These are phyloP conservation scores for Mus spretus DNA, from an alignment of 2,797 vertebrate species.

Conservation along the genomic window DNA sequence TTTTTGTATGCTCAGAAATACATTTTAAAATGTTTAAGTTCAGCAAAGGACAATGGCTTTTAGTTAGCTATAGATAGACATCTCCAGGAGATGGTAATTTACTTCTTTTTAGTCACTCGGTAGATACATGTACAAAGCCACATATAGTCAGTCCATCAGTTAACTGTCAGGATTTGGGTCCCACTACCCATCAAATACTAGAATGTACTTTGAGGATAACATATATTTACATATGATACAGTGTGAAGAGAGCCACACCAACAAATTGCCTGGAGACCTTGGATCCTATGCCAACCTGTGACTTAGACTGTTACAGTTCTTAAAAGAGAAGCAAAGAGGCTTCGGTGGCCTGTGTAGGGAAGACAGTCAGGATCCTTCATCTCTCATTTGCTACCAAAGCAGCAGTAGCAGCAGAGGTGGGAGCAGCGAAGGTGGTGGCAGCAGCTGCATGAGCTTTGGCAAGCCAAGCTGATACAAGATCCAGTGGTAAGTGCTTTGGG, in stretches of 20 bases:
- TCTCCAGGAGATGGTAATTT: conserved; percentile 46
- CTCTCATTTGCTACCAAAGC: not conserved
- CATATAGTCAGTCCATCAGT: conserved; percentile 3
- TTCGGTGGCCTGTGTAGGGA: not conserved
- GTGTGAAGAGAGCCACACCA: not conserved
- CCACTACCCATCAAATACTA: not conserved
- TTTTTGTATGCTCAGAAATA: not conserved
- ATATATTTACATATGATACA: not conserved
- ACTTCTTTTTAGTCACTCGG: conserved; percentile 24
- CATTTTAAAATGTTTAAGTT: conserved; percentile 43
- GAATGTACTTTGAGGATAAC: not conserved
- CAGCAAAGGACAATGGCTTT: conserved; percentile 49
- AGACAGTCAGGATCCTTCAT: not conserved
- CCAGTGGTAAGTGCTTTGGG: not conserved
- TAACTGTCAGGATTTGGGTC: not conserved
- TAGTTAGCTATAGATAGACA: conserved; percentile 14
- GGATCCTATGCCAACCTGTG: not conserved
- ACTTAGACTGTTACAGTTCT: not conserved
- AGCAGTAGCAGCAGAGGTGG: not conserved
- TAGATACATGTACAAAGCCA: conserved; percentile 53
- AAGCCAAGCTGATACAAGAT: not conserved
- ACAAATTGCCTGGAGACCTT: conserved; percentile 29
- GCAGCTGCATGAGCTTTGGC: not conserved
- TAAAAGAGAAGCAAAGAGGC: not conserved
- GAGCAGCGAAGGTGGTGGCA: not conserved